A percentile compares a stretch with the other conserved stretches of the same genome.
Conservation (phyloP, 2,888 invertebrate species). For the Mongoloraphidia duomilia region DNA sequence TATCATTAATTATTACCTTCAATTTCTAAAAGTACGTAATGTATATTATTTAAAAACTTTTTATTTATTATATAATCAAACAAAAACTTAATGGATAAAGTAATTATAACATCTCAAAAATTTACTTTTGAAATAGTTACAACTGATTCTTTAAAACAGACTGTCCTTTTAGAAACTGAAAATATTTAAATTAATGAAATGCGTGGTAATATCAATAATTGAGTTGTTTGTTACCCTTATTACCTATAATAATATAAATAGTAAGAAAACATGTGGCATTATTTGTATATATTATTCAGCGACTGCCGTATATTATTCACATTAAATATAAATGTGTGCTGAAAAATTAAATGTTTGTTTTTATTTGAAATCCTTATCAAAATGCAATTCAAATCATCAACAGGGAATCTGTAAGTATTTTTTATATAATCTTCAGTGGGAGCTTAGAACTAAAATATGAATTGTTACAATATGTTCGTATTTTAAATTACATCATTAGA, state of each 20-base stretch:
- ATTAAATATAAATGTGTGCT: constrained; percentile 13
- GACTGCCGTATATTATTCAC: constrained; percentile 9
- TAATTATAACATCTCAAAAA: not conserved
- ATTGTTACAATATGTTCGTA: too few relatives aligned
- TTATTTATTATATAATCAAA: not conserved
- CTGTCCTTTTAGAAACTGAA: not conserved
- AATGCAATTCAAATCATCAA: too few relatives aligned
- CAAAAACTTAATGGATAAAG: not conserved
- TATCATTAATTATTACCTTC: too few relatives aligned
- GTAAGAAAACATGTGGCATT: constrained; percentile 16
- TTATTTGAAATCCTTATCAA: not conserved
- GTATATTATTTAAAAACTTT: not conserved
- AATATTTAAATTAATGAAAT: not conserved
- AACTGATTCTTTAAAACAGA: not conserved
- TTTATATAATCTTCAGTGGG: too few relatives aligned
- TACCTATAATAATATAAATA: not conserved
- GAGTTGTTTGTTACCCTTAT: constrained; percentile 16
- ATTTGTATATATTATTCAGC: constrained; percentile 21
- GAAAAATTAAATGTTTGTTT: not conserved
- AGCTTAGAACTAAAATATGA: too few relatives aligned
- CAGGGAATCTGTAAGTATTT: too few relatives aligned
- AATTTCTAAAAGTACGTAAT: too few relatives aligned
- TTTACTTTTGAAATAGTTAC: not conserved
- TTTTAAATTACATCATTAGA: too few relatives aligned
- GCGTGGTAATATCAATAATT: constrained; percentile 5